Evolutionary conservation across 2,113 vertebrate genomes (phyloP), one percentile per base, ranked within the genome.

Genomic region (Vidua chalybeata): DNA sequence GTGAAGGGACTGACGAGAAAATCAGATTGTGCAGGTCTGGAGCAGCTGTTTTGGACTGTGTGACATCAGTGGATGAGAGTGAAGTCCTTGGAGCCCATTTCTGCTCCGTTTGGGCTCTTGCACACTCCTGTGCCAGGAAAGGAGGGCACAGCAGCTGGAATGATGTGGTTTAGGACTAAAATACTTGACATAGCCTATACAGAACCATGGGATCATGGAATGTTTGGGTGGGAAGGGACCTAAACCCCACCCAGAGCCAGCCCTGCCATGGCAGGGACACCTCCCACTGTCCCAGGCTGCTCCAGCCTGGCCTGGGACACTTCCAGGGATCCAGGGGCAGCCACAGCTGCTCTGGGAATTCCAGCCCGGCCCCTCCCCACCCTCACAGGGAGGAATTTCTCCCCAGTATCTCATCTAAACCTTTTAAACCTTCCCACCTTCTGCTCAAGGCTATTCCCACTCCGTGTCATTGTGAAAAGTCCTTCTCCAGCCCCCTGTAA

Each of bases 131-230:
- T 31, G 35, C 63, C 48, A n/a, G 63, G 58, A 35, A 48, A 64
- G 33, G 35, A 31, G 46, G 21, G 33, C 59, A 15, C 71, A 37
- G 41, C 16, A 28, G n/a, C 58, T 37, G 49, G 15, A 68, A 23
- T 13, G 6, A 11, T 15, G 5, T 0, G 3, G 7, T 27, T 68
- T 4, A 17, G 43, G 23, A 15, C 16, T 35, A 6, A 31, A 55
- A 56, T 31, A 27, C 4, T 3, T 5, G 1, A 41, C 15, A 43
- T 0, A 1, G 20, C 18, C 27, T 14, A 9, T 8, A 6, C 1
- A 13, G 48, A 66, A 24, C 33, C 23, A 2, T 11, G 76, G 59
- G 27, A 52, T 51, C 20, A 4, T 15, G 48, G 49, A 46, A 22
- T 27, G 27, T 13, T 46, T 39, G 33, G 13, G 68, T 22, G 2